These are phyloP conservation scores for Trisateles emortualis DNA, from an alignment of 2,888 invertebrate genomes.

Conservation along the genomic window DNA sequence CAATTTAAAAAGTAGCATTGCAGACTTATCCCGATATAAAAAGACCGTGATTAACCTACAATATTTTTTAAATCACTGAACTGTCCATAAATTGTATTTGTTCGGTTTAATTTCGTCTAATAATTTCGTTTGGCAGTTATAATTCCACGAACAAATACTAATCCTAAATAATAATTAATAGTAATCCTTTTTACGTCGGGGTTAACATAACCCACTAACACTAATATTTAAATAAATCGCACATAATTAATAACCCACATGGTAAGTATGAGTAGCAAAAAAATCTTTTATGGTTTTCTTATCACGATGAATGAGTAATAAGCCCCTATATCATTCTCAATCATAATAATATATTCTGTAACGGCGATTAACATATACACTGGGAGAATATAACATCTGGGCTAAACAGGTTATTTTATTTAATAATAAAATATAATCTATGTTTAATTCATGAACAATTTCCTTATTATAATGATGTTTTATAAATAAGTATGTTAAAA, in stretches of 20 bases:
- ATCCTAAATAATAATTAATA: neutral
- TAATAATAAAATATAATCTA: neutral
- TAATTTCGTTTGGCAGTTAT: too few species aligned
- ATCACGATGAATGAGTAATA: slow-evolving; percentile 27
- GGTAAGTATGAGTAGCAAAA: too few species aligned
- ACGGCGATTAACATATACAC: slow-evolving; percentile 1
- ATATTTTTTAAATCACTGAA: too few species aligned
- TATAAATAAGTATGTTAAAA: neutral
- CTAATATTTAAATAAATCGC: slow-evolving; percentile 1
- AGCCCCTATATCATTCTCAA: slow-evolving; percentile 30
- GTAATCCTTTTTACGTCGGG: neutral
- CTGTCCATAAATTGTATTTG: too few species aligned
- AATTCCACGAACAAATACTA: too few species aligned
- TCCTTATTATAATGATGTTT: slow-evolving; percentile 3
- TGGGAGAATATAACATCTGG: slow-evolving; percentile 14
- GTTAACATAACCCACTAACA: slow-evolving; percentile 5
- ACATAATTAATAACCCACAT: slow-evolving; percentile 11
- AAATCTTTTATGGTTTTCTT: slow-evolving; percentile 15
- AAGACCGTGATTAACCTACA: too few species aligned
- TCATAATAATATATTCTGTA: slow-evolving; percentile 5
- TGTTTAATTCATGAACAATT: slow-evolving; percentile 15
- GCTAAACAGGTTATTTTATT: slow-evolving; percentile 8
- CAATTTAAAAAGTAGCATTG: too few species aligned
- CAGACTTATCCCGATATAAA: too few species aligned
- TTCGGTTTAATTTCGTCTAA: too few species aligned